Percentiles rank a stretch among this genome's conserved stretches.
These are phyloP conservation scores for Bradynema listronoti DNA, from an alignment of 1,140 invertebrate species.

Conservation along the genomic window DNA sequence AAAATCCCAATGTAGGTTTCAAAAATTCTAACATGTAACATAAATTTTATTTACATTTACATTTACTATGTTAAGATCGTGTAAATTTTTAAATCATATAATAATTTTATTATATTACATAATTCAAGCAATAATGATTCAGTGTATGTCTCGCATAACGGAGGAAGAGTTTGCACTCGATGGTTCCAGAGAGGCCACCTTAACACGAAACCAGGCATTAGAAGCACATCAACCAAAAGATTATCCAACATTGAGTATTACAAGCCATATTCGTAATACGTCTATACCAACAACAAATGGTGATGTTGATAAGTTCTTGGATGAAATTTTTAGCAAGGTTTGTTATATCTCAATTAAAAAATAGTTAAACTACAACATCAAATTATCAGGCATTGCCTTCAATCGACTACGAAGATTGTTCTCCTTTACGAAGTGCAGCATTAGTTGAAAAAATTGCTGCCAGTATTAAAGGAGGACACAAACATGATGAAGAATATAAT, in stretches of 20 bases:
- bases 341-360: too few species aligned
- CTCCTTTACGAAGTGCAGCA: too few species aligned
- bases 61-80: not conserved
- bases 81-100: not conserved
- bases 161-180: constrained; percentile 5
- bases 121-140: not conserved
- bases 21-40: not conserved
- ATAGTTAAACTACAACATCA: not conserved
- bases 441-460: constrained; percentile 17
- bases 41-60: not conserved
- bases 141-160: constrained; percentile 27
- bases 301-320: constrained; percentile 20
- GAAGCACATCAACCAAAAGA: too few species aligned
- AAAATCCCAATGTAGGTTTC: not conserved
- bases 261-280: constrained; percentile 30
- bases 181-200: not conserved
- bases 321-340: constrained; percentile 32
- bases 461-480: constrained; percentile 27
- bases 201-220: too few species aligned
- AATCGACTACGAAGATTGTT: constrained; percentile 2
- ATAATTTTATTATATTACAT: not conserved
- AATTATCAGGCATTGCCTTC: constrained; percentile 6
- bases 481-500: not conserved
- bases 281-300: constrained; percentile 21
- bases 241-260: too few species aligned